Percentiles rank a stretch among this genome's conserved stretches.
Evolutionary conservation across 2,888 invertebrate species (phyloP).

Genomic region (Cepaea hortensis): DNA sequence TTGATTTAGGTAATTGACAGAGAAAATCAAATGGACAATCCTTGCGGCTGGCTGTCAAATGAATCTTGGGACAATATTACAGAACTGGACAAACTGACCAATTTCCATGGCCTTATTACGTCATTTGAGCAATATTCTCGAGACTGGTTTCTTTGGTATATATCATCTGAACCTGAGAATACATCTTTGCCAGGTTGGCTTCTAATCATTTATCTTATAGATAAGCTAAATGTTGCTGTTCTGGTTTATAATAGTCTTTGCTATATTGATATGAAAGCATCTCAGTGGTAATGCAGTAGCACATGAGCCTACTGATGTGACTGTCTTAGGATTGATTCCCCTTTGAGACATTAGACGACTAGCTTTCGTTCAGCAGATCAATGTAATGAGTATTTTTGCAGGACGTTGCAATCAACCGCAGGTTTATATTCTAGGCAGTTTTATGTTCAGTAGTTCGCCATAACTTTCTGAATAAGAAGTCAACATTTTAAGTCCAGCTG

Average conservation of each 20-base stretch:
- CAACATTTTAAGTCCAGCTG: too few species aligned
- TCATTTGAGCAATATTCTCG: slow-evolving; percentile 87
- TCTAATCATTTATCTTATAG: not conserved
- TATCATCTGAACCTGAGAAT: slow-evolving; percentile 85
- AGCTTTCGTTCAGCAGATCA: too few species aligned
- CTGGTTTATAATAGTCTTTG: not conserved
- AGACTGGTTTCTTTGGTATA: slow-evolving; percentile 89
- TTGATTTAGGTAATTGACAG: slow-evolving; percentile 81
- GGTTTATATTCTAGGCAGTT: too few species aligned
- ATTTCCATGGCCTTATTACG: slow-evolving; percentile 88
- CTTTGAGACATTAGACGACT: too few species aligned
- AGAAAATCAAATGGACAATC: slow-evolving; percentile 89
- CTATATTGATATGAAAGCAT: too few species aligned
- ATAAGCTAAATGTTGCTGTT: not conserved
- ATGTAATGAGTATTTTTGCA: too few species aligned
- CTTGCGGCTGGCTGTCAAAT: slow-evolving; percentile 87
- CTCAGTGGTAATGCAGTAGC: not conserved
- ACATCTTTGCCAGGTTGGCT: slow-evolving; percentile 83
- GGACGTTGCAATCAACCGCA: too few species aligned
- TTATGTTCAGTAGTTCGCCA: too few species aligned
- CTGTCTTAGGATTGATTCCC: too few species aligned
- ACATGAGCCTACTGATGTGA: too few species aligned
- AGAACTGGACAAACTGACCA: slow-evolving; percentile 89
- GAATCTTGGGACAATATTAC: slow-evolving; percentile 92
- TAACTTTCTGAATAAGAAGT: too few species aligned